Evolutionary conservation across 2,888 invertebrate species (phyloP).

Genomic region (Trichopoda pennipes): DNA sequence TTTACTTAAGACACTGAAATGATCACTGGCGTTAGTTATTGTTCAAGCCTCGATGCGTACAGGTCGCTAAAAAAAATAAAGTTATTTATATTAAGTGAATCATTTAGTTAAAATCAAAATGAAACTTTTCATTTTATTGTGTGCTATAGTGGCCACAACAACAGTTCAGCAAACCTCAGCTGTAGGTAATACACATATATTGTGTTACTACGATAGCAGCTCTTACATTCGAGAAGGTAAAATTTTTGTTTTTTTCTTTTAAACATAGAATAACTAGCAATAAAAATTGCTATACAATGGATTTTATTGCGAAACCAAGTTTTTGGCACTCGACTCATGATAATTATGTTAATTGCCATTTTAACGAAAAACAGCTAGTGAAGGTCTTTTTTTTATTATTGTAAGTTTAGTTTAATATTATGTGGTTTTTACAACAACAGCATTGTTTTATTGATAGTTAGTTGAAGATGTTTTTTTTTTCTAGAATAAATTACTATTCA

Average conservation of each 20-base stretch:
- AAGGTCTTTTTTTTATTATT: slow-evolving; percentile 20
- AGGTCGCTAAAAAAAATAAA: slow-evolving; percentile 29
- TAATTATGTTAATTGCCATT: background rate
- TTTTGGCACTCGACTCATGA: background rate
- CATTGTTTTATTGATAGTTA: background rate
- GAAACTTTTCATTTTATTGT: slow-evolving; percentile 75
- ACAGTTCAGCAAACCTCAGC: slow-evolving; percentile 71
- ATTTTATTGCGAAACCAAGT: slow-evolving; percentile 18
- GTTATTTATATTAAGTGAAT: background rate
- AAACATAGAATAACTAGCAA: background rate
- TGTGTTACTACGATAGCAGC: slow-evolving; percentile 78
- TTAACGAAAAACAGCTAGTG: background rate
- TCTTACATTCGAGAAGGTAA: slow-evolving; percentile 79
- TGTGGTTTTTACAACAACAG: background rate
- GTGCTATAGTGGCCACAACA: slow-evolving; percentile 73
- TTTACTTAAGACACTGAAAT: slow-evolving; percentile 59
- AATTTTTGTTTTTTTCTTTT: slow-evolving; percentile 33
- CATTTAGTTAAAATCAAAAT: slow-evolving; percentile 68
- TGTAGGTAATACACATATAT: slow-evolving; percentile 71
- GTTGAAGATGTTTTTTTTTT: background rate
- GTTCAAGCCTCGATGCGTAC: slow-evolving; percentile 55
- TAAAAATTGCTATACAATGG: background rate
- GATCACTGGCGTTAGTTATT: slow-evolving; percentile 46
- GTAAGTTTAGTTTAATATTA: background rate
- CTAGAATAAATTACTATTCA: background rate